Base-by-base conservation (phyloP, 1,140 invertebrate species). In the Hypsibius dujardini region DNA sequence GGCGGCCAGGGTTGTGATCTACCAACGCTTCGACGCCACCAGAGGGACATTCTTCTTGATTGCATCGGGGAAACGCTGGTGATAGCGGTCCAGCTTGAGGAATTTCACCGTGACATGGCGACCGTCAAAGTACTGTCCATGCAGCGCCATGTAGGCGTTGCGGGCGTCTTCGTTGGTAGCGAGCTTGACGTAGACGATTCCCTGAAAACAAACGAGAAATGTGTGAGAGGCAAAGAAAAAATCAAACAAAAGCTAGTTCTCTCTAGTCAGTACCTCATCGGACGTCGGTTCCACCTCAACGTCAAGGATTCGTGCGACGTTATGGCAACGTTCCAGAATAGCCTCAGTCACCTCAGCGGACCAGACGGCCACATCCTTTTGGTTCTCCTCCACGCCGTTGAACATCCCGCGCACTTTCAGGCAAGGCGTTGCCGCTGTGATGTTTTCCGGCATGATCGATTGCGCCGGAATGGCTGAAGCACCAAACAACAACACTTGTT, bases 321-420 rank as follows among this genome's bases (percentile, higher is more conserved):
- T 84, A 7, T 85, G 84, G 74, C 91, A 92, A 79, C 95, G 95
- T 76, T 93, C 90, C 46, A 95, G 79, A 75, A 97, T 88, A 1
- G 90, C 90, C 77, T 95, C 90, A 75, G 88, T 84, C n/a, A 92
- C 84, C 60, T 82, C 82, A 1, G 81, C 79, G 71, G 85, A 83
- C 84, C 86, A 87, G 28, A 28, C 28, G 71, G 69, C 2, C 12
- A 1, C 71, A 59, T 70, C 70, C n/a, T 3, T 14, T 42, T 28
- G 47, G 50, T 47, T 72, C 79, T 75, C 80, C 79, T 78, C 75
- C 72, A 80, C 77, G 71, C 86, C 84, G 76, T 94, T 90, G 77
- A 95, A 92, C 92, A 97, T 96, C 75, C 95, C 89, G n/a, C 93
- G 83, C 56, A 97, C 90, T 81, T 97, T 97, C 42, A 97, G 80